These are phyloP conservation scores for Leptinotarsa defecta DNA, from an alignment of 1,140 invertebrate species.

Conservation along the genomic window DNA sequence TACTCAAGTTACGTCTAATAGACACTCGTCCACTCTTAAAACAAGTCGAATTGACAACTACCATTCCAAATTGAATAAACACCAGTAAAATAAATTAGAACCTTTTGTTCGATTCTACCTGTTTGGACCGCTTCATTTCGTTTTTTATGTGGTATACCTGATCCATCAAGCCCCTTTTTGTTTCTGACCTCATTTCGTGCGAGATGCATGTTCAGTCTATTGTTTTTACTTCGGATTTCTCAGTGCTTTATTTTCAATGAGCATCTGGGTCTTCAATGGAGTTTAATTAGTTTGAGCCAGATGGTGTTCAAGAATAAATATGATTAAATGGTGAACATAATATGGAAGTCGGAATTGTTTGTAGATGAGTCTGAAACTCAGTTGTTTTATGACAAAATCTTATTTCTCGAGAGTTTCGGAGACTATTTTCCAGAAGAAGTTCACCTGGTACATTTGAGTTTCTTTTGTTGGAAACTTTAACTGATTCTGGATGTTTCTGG, in stretches of 20 bases:
- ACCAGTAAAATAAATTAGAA: neutral
- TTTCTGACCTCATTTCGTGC: neutral
- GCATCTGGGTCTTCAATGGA: neutral
- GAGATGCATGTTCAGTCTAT: neutral
- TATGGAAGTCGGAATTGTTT: too few relatives aligned
- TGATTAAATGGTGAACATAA: neutral
- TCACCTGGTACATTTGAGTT: too few relatives aligned
- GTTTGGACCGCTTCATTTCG: neutral
- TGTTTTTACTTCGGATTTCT: neutral
- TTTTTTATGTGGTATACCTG: neutral
- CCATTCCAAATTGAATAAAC: neutral
- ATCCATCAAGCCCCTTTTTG: neutral
- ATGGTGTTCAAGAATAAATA: neutral
- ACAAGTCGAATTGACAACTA: neutral
- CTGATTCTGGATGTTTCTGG: too few relatives aligned
- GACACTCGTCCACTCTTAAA: too few relatives aligned
- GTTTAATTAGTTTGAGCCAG: neutral
- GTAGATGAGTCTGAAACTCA: too few relatives aligned
- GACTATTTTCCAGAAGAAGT: too few relatives aligned
- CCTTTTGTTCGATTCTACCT: constrained; percentile 8
- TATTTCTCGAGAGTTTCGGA: too few relatives aligned
- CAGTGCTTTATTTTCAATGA: neutral
- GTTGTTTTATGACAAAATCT: too few relatives aligned
- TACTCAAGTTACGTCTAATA: too few relatives aligned
- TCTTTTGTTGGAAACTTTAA: too few relatives aligned